Evolutionary conservation across 2,888 invertebrate species (phyloP), one percentile per base, ranked within the genome.

Genomic region (Taphrorychus bicolor): DNA sequence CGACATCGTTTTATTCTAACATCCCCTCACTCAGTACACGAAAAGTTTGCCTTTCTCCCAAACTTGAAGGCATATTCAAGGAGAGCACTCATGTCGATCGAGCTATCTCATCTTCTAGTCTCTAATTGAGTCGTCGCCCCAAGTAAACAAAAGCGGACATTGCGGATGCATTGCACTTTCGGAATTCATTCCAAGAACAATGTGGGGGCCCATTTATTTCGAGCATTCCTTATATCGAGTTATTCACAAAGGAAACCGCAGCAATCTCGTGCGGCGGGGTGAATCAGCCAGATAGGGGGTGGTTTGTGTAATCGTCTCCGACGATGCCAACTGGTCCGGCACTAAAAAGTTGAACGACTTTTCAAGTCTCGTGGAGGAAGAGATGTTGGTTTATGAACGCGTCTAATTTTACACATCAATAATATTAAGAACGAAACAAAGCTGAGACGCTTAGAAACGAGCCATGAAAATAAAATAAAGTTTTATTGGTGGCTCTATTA

Each of bases 321-420:
- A 58, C 69, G 61, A 61, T 77, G 75, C 77, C 77, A 77, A 78
- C 77, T 78, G 79, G 79, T 74, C 78, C 75, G 77, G 76, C 77
- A 79, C 79, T 79, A 79, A 79, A 79, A 79, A 79, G 76, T 78
- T 78, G 79, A 78, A 78, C 77, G 79, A 78, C 78, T 79, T 79
- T 76, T 32, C 7, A 11, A 32, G 32, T 3, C 32, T n/a, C n/a
- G n/a, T n/a, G n/a, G n/a, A n/a, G n/a, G n/a, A n/a, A 11, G 32
- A 32, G 32, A 32, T 32, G 32, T 32, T 32, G 32, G 32, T 32
- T n/a, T 32, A 32, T 32, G 32, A 32, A 3, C n/a, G n/a, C n/a
- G n/a, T n/a, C 3, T 32, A 32, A 32, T 32, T 32, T 32, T 32
- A 32, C 32, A 32, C 32, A 32, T 32, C 32, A 32, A 32, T 11